Evolutionary conservation across 2,888 invertebrate species (phyloP).

Genomic region (Pristionchus maxplancki): DNA sequence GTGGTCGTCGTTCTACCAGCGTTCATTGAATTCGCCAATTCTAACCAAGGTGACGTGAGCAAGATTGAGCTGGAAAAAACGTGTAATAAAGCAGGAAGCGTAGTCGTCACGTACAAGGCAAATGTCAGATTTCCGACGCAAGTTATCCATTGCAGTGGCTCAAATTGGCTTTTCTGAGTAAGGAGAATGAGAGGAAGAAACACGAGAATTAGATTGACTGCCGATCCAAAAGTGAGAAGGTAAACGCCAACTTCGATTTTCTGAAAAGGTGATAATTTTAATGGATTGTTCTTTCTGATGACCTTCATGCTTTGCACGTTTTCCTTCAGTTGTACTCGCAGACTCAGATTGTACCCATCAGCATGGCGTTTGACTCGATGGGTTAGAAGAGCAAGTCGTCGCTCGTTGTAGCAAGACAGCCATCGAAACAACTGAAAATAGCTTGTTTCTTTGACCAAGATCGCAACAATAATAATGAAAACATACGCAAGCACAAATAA

Average conservation of each 20-base stretch:
- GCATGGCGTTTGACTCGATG: neutral
- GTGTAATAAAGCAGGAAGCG: neutral
- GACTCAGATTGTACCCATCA: neutral
- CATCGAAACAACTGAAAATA: neutral
- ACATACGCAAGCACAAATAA: neutral
- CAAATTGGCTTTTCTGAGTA: neutral
- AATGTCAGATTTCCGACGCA: neutral
- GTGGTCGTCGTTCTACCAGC: neutral
- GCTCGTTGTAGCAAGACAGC: neutral
- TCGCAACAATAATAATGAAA: neutral
- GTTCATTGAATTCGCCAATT: neutral
- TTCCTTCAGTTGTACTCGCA: neutral
- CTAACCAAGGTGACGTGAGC: neutral
- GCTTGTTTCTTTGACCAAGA: neutral
- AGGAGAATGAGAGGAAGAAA: neutral
- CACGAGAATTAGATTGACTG: neutral
- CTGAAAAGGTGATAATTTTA: neutral
- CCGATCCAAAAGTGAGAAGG: neutral
- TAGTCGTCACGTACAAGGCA: neutral
- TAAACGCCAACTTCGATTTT: neutral
- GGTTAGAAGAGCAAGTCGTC: neutral
- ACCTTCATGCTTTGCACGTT: neutral
- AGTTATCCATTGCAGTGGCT: neutral
- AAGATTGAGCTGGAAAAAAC: neutral
- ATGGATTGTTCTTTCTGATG: neutral